Conservation (phyloP, 1,140 invertebrate species). For the Temnothorax longispinosus region DNA sequence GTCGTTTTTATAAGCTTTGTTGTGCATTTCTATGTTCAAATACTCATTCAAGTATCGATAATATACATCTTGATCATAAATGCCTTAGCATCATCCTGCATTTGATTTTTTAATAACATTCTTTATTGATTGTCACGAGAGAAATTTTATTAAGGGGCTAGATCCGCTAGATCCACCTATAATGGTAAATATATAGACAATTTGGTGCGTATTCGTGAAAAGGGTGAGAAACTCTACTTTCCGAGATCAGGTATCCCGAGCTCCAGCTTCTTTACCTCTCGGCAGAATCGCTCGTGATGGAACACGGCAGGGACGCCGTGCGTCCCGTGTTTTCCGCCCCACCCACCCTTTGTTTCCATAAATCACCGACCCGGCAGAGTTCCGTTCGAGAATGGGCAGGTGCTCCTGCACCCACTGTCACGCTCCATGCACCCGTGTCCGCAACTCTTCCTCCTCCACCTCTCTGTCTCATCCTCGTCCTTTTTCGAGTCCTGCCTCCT, state of each 20-base stretch:
- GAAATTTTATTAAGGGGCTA: not conserved
- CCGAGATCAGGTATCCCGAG: constrained; percentile 34
- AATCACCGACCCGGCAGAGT: constrained; percentile 76
- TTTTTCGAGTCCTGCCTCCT: constrained; percentile 22
- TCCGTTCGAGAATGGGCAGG: constrained; percentile 82
- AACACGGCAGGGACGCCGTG: constrained; percentile 40
- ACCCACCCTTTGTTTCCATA: constrained; percentile 80
- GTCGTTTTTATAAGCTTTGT: not conserved
- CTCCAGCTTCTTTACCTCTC: constrained; percentile 10
- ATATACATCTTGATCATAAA: not conserved
- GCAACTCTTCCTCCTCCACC: constrained; percentile 72
- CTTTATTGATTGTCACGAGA: not conserved
- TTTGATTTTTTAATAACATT: constrained; percentile 5
- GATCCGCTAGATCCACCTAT: not conserved
- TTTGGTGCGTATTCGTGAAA: constrained; percentile 4
- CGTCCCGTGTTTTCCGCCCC: constrained; percentile 69
- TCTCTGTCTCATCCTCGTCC: constrained; percentile 26
- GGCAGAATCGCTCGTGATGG: constrained; percentile 41
- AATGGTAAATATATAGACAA: not conserved
- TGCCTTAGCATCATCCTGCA: not conserved
- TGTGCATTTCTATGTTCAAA: not conserved
- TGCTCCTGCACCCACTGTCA: constrained; percentile 84
- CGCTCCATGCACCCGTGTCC: constrained; percentile 83
- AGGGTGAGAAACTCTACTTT: not conserved
- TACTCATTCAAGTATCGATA: not conserved